These are phyloP conservation scores for Rhinogobius similis DNA, from an alignment of 2,113 vertebrate genomes.

Conservation along the genomic window DNA sequence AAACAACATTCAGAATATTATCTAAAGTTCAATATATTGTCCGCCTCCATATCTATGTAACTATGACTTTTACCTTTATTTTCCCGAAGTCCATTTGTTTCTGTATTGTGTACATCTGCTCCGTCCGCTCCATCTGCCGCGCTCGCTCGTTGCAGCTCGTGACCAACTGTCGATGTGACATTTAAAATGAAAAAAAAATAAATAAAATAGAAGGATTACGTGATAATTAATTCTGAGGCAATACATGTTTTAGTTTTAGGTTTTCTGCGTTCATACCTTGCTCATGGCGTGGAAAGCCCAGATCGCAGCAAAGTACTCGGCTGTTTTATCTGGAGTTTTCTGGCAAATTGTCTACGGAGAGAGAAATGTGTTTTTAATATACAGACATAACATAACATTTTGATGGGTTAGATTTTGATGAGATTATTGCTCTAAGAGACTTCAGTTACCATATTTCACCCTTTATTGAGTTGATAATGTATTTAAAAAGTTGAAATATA, in stretches of 20 bases:
- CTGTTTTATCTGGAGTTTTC: conserved; percentile 76
- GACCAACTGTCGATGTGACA: conserved; percentile 81
- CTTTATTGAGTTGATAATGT: no score
- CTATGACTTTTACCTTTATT: conserved; percentile 83
- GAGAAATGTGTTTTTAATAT: not conserved
- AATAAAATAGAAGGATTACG: not conserved
- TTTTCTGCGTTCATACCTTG: conserved; percentile 80
- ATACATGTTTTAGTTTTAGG: not conserved
- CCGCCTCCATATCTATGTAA: not conserved
- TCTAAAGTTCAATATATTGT: no score
- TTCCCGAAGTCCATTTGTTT: conserved; percentile 94
- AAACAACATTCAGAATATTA: no score
- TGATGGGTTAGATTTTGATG: no score
- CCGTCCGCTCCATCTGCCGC: conserved; percentile 89
- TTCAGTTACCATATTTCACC: no score
- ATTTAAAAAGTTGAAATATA: no score
- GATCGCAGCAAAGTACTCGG: conserved; percentile 81
- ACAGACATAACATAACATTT: not conserved
- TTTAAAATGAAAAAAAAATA: not conserved
- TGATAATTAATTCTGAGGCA: not conserved
- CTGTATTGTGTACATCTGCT: conserved; percentile 94
- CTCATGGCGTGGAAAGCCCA: conserved; percentile 89
- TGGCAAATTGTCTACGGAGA: conserved; percentile 88
- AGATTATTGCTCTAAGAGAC: no score
- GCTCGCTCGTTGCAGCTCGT: conserved; percentile 90